Percentiles rank a stretch among this genome's conserved stretches.
phyloP scores from a whole-genome alignment of 2,113 vertebrate genomes.

The Leptodactylus fuscus region DNA sequence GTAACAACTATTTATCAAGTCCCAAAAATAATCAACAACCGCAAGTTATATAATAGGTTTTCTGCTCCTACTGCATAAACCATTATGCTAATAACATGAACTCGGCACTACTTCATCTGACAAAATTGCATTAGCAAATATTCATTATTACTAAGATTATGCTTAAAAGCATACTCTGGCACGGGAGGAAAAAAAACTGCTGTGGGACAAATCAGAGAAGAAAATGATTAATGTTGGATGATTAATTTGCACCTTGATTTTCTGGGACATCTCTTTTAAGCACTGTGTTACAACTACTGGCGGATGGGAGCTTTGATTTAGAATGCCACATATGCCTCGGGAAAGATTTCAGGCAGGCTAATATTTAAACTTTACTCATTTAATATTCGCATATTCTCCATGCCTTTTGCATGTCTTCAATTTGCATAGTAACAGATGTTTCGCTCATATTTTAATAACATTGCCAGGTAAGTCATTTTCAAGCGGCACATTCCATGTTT shows the following conservation, averaged over 20 bases:
- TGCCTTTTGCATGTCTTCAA: conserved; percentile 31
- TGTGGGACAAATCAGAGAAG: conserved; percentile 53
- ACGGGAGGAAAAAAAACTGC: conserved; percentile 30
- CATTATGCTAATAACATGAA: conserved; percentile 57
- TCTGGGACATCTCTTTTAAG: conserved; percentile 55
- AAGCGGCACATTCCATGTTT: conserved; percentile 18
- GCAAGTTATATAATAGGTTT: conserved; percentile 34
- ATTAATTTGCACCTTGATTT: conserved; percentile 60
- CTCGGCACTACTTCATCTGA: conserved; percentile 47
- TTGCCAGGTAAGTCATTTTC: conserved; percentile 42
- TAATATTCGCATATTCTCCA: conserved; percentile 38
- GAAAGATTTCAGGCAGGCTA: conserved; percentile 47
- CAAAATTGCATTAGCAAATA: conserved; percentile 56
- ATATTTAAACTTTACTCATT: conserved; percentile 55
- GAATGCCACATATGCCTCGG: conserved; percentile 35
- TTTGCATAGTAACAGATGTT: conserved; percentile 56
- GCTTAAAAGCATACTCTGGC: conserved; percentile 46
- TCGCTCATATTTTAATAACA: conserved; percentile 40
- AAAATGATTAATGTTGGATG: conserved; percentile 58
- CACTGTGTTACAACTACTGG: conserved; percentile 37
- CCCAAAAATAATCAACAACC: conserved; percentile 53
- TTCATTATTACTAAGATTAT: conserved; percentile 56
- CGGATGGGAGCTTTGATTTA: conserved; percentile 45
- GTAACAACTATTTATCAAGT: conserved; percentile 39
- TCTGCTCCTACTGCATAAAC: conserved; percentile 37